Evolutionary conservation across 2,888 invertebrate genomes (phyloP).

Genomic region (Tricholauxania praeusta): DNA sequence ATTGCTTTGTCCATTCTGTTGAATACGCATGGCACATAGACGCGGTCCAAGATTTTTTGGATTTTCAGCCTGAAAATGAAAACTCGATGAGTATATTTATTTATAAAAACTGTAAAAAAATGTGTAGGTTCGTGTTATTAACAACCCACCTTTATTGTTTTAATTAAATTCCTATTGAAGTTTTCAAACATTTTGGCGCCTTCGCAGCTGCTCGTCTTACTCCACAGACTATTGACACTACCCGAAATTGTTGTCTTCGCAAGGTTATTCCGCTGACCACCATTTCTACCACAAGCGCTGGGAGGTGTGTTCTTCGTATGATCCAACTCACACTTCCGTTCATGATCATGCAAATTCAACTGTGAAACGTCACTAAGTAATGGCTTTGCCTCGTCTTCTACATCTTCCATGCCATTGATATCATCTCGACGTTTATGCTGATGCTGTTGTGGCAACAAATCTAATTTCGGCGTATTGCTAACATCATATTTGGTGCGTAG

Average conservation of each 20-base stretch:
- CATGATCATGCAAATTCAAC: conserved; percentile 47
- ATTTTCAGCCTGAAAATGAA: conserved; percentile 64
- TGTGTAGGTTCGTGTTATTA: background rate
- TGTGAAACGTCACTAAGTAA: conserved; percentile 53
- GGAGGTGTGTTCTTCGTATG: conserved; percentile 8
- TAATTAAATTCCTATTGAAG: conserved; percentile 67
- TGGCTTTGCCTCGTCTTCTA: conserved; percentile 59
- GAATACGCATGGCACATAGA: conserved; percentile 81
- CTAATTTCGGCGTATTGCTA: conserved; percentile 13
- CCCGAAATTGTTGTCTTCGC: conserved; percentile 61
- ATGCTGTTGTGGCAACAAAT: conserved; percentile 1
- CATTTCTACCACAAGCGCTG: conserved; percentile 27
- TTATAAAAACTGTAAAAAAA: background rate
- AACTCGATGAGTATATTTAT: background rate
- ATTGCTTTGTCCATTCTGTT: conserved; percentile 84
- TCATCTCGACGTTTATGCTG: background rate
- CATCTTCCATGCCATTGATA: background rate
- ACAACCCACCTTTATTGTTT: conserved; percentile 65
- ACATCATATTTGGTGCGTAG: conserved; percentile 49
- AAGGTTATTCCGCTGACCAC: conserved; percentile 43
- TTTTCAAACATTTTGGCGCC: conserved; percentile 68
- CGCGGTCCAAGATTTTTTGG: conserved; percentile 74
- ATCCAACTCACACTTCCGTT: conserved; percentile 25
- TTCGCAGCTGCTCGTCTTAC: conserved; percentile 67
- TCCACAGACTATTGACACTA: conserved; percentile 67